A percentile compares a stretch with the other conserved stretches of the same genome.
These are phyloP conservation scores for Augiades crinisus DNA, from an alignment of 2,888 invertebrate genomes.

Conservation along the genomic window DNA sequence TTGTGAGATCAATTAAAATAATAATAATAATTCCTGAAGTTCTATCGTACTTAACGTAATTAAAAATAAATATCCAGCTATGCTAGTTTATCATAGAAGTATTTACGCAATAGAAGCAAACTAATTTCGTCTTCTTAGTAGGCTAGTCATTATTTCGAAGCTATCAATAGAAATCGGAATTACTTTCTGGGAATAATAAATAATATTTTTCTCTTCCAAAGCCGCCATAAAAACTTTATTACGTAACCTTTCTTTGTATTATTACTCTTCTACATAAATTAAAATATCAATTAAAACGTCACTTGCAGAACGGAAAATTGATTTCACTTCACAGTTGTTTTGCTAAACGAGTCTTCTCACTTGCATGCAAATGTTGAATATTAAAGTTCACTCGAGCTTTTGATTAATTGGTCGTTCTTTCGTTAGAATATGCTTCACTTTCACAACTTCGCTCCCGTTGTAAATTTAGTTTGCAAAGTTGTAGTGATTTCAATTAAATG, in stretches of 20 bases:
- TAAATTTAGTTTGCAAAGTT: not conserved
- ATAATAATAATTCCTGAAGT: too few species aligned
- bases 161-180: not conserved
- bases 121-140: too few species aligned
- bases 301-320: conserved; percentile 18
- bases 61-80: too few species aligned
- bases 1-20: too few species aligned
- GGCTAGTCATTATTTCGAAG: not conserved
- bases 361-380: conserved; percentile 19
- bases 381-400: conserved; percentile 16
- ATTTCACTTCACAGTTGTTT: conserved; percentile 20
- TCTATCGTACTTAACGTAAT: too few species aligned
- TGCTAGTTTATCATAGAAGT: too few species aligned
- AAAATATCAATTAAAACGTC: conserved; percentile 23
- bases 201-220: not conserved
- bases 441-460: conserved; percentile 7
- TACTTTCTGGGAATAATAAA: not conserved
- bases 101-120: too few species aligned
- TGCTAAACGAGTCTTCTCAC: conserved; percentile 13
- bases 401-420: conserved; percentile 21
- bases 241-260: conserved; percentile 12
- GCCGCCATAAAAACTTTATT: not conserved
- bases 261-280: conserved; percentile 17
- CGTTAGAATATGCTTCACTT: conserved; percentile 6
- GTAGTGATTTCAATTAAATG: conserved; percentile 1